phyloP scores from a whole-genome alignment of 2,888 invertebrate species.

The Phengaris arion region DNA sequence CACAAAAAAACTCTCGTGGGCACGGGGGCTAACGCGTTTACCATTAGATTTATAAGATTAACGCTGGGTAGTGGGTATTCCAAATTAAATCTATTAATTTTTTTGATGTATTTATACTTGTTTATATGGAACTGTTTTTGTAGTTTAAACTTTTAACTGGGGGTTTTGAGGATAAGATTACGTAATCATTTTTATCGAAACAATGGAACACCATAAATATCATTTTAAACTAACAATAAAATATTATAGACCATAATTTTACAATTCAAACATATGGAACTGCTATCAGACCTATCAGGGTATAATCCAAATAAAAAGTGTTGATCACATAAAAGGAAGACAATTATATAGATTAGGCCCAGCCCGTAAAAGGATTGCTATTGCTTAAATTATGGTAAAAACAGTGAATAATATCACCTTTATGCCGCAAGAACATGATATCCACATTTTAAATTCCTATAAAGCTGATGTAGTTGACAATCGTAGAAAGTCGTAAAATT shows the following conservation, averaged over 20 bases:
- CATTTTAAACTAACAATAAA: not conserved
- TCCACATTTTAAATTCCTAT: conserved; percentile 62
- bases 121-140: not conserved
- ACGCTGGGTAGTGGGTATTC: too few relatives aligned
- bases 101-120: too few relatives aligned
- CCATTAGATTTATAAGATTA: too few relatives aligned
- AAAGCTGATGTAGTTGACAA: conserved; percentile 56
- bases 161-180: not conserved
- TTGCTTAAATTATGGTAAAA: conserved; percentile 26
- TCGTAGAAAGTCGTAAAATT: conserved; percentile 70
- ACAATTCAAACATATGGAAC: not conserved
- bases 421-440: conserved; percentile 50
- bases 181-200: not conserved
- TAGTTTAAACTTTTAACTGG: not conserved
- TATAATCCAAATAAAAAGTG: conserved; percentile 14
- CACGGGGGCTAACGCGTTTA: too few relatives aligned
- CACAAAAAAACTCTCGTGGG: too few relatives aligned
- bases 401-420: conserved; percentile 27
- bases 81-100: too few relatives aligned
- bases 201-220: conserved; percentile 12
- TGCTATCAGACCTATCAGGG: not conserved
- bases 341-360: conserved; percentile 25
- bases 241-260: conserved; percentile 19
- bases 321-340: conserved; percentile 22
- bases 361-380: conserved; percentile 15